phyloP scores from a whole-genome alignment of 2,888 invertebrate genomes.

The Dendrolimus pini region DNA sequence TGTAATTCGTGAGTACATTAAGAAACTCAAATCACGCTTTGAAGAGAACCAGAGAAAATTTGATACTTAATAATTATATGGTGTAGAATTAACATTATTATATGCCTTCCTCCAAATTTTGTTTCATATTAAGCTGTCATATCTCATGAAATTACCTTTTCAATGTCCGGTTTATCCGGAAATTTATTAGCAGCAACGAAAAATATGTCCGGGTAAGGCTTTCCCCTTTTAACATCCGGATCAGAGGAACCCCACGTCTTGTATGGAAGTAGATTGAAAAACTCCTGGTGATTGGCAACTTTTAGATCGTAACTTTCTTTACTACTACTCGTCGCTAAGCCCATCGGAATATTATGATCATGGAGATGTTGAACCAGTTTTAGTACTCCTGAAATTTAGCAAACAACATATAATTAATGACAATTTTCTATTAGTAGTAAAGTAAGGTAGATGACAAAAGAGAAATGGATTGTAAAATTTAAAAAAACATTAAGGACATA shows the following conservation, averaged over 20 bases:
- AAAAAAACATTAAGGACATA: no score
- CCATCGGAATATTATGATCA: constrained; percentile 83
- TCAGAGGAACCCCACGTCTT: constrained; percentile 89
- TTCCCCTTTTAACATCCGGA: constrained; percentile 88
- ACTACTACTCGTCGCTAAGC: constrained; percentile 91
- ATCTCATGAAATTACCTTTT: constrained; percentile 46
- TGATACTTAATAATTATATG: no score
- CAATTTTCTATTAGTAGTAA: no score
- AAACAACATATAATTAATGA: neutral
- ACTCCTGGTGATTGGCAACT: constrained; percentile 78
- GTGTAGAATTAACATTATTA: no score
- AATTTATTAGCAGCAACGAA: constrained; percentile 85
- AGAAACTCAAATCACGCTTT: no score
- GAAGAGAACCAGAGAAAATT: no score
- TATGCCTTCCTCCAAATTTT: no score
- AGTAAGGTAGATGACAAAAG: no score
- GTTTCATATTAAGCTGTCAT: no score
- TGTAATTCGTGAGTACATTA: no score
- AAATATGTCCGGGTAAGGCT: constrained; percentile 93
- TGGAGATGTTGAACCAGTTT: constrained; percentile 84
- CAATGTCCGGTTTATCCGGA: constrained; percentile 77
- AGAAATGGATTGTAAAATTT: no score
- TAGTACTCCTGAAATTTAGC: constrained; percentile 80
- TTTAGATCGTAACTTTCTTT: constrained; percentile 84
- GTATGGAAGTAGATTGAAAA: constrained; percentile 82